Evolutionary conservation across 2,797 vertebrate genomes (phyloP).

Genomic region (Trachops cirrhosus): DNA sequence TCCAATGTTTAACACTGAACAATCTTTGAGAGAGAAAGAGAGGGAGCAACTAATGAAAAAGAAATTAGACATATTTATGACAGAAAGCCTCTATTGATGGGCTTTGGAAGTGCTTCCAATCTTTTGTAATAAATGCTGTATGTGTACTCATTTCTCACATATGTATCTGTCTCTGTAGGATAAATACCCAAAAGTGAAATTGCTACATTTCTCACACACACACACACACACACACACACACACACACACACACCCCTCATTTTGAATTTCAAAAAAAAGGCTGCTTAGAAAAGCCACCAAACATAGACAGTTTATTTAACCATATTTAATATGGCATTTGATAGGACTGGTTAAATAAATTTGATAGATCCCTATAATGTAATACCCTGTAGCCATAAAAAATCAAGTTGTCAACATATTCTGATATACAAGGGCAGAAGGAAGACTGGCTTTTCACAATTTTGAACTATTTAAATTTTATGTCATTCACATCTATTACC

Average conservation of each 20-base stretch:
- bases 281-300: slow-evolving; percentile 10
- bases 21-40: neutral
- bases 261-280: slow-evolving; percentile 25
- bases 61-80: neutral
- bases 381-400: neutral
- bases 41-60: neutral
- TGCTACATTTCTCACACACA: neutral
- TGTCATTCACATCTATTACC: neutral
- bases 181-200: neutral
- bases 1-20: neutral
- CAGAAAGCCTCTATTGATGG: neutral
- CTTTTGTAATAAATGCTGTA: neutral
- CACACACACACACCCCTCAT: neutral
- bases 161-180: neutral
- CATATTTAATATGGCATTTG: slow-evolving; percentile 9
- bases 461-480: slow-evolving; percentile 19
- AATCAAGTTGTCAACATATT: neutral
- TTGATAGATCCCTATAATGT: neutral
- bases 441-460: neutral
- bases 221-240: neutral
- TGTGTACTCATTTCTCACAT: neutral
- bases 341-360: neutral
- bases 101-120: neutral
- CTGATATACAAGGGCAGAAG: neutral
- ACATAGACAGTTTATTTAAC: neutral